These are phyloP conservation scores for Pteria penguin DNA, from an alignment of 2,888 invertebrate species.

Conservation along the genomic window DNA sequence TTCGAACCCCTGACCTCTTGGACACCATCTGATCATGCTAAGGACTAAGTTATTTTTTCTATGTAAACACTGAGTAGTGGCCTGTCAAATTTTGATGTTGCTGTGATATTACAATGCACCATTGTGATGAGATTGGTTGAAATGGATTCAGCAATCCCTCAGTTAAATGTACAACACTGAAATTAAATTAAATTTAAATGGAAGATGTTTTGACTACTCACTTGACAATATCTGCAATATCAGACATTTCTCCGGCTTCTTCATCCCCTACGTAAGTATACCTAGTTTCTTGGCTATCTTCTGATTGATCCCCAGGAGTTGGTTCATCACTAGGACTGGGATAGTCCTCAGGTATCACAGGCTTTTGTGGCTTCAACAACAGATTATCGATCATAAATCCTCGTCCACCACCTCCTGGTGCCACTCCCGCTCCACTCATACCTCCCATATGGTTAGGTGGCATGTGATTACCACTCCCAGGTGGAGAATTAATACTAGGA, in stretches of 20 bases:
- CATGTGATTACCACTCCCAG: not conserved
- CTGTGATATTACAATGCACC: no score
- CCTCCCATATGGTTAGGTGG: not conserved
- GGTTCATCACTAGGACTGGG: constrained; percentile 17
- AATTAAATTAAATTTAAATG: no score
- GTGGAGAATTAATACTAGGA: not conserved
- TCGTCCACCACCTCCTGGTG: constrained; percentile 39
- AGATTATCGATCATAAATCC: constrained; percentile 67
- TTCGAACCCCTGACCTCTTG: no score
- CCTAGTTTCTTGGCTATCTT: constrained; percentile 2
- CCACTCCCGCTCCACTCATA: not conserved
- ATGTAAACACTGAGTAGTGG: no score
- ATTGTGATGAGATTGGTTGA: no score
- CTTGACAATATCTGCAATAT: constrained; percentile 69
- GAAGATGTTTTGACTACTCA: constrained; percentile 47
- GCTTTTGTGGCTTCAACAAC: constrained; percentile 38
- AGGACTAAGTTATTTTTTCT: no score
- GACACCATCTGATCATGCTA: no score
- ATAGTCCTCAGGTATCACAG: not conserved
- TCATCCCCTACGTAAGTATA: constrained; percentile 30
- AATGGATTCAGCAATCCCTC: no score
- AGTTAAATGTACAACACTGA: no score
- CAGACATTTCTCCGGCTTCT: constrained; percentile 62
- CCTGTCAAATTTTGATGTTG: no score
- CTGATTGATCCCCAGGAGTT: not conserved